Base-by-base conservation (phyloP, 1,140 invertebrate genomes). In the Cyclargus thomasi region DNA sequence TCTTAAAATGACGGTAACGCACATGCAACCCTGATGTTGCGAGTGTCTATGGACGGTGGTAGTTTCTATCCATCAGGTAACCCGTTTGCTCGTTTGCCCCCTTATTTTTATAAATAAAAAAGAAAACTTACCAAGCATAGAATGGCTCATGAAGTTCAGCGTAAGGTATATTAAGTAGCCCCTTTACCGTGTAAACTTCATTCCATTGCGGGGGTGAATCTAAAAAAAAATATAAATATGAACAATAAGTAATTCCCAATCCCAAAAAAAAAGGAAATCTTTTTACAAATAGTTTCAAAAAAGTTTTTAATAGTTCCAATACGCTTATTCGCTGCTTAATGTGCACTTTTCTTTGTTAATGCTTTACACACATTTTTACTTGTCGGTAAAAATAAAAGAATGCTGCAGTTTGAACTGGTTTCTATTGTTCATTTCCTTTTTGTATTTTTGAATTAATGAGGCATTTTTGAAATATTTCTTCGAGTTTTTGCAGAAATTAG, bases 141-240 rank as follows among this genome's bases (percentile, higher is more conserved):
- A 99, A 98, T 4, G 97, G 97, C 85, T 97, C 96, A 14, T 91
- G 90, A 57, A 99, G 95, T 91, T 99, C 97, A 11, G 97, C 97
- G 92, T 98, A 99, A 0, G 98, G 98, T 70, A 99, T 96, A 73
- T 92, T 94, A 47, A 97, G 84, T 8, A 94, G 92, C 53, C 96
- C 96, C 81, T 94, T 94, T 0, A 94, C 94, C 7, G 93, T 93
- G 78, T 97, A 96, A 7, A 92, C 93, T 10, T 91, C 79, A 75
- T 92, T 95, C 92, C 95, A 96, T 83, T 88, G 80, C 29, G 95
- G 95, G 16, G 93, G 91, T 22, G 72, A 68, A 22, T 83, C 84
- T 86, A 67, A 55, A 78, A 77, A 69, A 75, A 68, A 2, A 23
- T 23, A n/a, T 23, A 23, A 23, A 6, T 23, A 23, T 2, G 23